Evolutionary conservation across 1,140 invertebrate genomes (phyloP).

Genomic region (Scaptomyza montana): DNA sequence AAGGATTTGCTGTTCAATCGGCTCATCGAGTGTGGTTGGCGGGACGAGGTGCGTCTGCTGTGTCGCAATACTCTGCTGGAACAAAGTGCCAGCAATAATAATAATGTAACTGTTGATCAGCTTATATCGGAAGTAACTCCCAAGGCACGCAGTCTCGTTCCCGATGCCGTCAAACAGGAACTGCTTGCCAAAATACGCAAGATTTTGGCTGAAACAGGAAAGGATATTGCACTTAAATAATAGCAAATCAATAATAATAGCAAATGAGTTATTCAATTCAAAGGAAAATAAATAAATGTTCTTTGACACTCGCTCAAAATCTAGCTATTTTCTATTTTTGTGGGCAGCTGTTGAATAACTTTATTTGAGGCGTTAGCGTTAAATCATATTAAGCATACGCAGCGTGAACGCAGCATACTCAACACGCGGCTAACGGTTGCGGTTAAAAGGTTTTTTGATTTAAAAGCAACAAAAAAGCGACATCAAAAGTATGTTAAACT

Average conservation of each 20-base stretch:
- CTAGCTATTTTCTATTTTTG: neutral
- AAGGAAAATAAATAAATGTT: too few species aligned
- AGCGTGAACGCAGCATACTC: neutral
- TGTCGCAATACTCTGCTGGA: constrained; percentile 92
- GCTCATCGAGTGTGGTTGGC: constrained; percentile 95
- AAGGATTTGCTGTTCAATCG: constrained; percentile 92
- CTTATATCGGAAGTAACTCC: constrained; percentile 92
- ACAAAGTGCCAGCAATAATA: constrained; percentile 84
- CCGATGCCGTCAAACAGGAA: constrained; percentile 95
- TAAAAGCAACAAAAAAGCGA: neutral
- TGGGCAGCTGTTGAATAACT: too few species aligned
- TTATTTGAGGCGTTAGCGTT: neutral
- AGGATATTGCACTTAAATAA: constrained; percentile 1
- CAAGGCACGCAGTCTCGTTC: constrained; percentile 91
- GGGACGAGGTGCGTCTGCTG: constrained; percentile 92
- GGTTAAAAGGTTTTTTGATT: constrained; percentile 1
- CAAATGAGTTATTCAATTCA: too few species aligned
- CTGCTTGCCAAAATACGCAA: constrained; percentile 92
- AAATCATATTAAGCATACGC: constrained; percentile 41
- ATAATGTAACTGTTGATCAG: constrained; percentile 91
- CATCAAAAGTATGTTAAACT: constrained; percentile 9
- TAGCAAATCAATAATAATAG: too few species aligned
- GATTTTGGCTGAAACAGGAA: constrained; percentile 70
- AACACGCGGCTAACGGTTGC: neutral
- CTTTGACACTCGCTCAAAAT: too few species aligned